A percentile compares a stretch with the other conserved stretches of the same genome.
These are phyloP conservation scores for Meliscaeva auricollis DNA, from an alignment of 2,888 invertebrate genomes.

Conservation along the genomic window DNA sequence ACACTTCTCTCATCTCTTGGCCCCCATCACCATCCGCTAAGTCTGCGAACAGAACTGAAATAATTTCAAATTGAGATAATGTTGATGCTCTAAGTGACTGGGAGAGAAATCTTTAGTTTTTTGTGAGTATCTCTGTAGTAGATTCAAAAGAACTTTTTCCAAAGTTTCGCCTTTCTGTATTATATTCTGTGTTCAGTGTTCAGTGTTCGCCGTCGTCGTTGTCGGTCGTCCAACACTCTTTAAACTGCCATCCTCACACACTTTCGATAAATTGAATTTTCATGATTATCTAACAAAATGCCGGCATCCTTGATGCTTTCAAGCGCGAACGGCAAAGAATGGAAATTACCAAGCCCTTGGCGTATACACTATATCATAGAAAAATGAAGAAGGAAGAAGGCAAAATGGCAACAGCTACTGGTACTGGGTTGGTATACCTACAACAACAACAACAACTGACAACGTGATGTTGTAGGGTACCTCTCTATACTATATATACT, in stretches of 20 bases:
- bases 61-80: slow-evolving; percentile 54
- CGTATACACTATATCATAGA: slow-evolving; percentile 11
- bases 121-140: no score
- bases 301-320: slow-evolving; percentile 69
- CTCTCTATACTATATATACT: no score
- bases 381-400: neutral
- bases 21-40: neutral
- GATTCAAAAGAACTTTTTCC: slow-evolving; percentile 36
- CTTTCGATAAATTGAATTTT: slow-evolving; percentile 74
- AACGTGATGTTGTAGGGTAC: neutral
- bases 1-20: neutral
- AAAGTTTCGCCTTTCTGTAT: slow-evolving; percentile 46
- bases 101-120: slow-evolving; percentile 45
- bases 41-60: slow-evolving; percentile 20
- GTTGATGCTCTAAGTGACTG: slow-evolving; percentile 70
- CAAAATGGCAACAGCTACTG: slow-evolving; percentile 24
- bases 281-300: slow-evolving; percentile 72
- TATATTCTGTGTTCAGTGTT: slow-evolving; percentile 33
- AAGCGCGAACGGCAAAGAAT: slow-evolving; percentile 70
- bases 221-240: slow-evolving; percentile 66
- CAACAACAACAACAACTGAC: neutral
- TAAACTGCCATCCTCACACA: slow-evolving; percentile 72
- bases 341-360: slow-evolving; percentile 66
- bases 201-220: no score
- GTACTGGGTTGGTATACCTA: neutral